phyloP scores from a whole-genome alignment of 1,140 invertebrate species.

The Drosophila takahashii region DNA sequence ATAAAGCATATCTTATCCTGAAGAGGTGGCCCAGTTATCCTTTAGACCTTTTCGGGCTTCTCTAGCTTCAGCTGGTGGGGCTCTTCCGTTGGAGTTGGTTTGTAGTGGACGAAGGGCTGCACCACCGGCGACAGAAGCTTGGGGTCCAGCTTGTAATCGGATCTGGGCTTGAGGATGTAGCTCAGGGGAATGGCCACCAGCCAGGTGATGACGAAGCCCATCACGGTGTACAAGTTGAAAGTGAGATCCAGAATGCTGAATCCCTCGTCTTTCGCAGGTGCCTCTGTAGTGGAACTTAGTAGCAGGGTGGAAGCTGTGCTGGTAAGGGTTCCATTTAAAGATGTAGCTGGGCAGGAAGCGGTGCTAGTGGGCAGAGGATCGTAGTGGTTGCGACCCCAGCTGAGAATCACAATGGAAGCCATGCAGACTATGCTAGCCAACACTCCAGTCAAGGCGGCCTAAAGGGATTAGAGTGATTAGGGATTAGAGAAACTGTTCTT shows the following conservation, averaged over 20 bases:
- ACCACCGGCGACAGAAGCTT: constrained; percentile 84
- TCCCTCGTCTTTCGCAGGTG: background rate
- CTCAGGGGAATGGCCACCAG: constrained; percentile 86
- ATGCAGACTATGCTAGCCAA: constrained; percentile 88
- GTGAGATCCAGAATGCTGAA: constrained; percentile 87
- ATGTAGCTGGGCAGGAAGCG: constrained; percentile 86
- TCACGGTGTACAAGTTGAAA: constrained; percentile 87
- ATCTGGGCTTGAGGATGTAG: constrained; percentile 70
- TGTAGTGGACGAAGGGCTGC: constrained; percentile 55
- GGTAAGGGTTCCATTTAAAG: constrained; percentile 47
- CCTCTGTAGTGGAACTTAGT: constrained; percentile 1
- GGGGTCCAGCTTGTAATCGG: constrained; percentile 70
- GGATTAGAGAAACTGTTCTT: too few species aligned
- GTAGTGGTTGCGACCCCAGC: constrained; percentile 86
- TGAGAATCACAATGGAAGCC: constrained; percentile 90
- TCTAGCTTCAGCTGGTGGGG: constrained; percentile 45
- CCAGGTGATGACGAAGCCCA: constrained; percentile 87
- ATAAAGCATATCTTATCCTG: constrained; percentile 29
- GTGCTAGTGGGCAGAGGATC: constrained; percentile 85
- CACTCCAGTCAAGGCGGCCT: constrained; percentile 88
- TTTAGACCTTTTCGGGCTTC: constrained; percentile 38
- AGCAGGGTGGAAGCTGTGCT: background rate
- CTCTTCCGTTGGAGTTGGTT: constrained; percentile 50
- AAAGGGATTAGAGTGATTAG: background rate
- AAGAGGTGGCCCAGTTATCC: background rate